Base-by-base conservation (phyloP, 2,888 invertebrate species). In the Octodonta nipae region DNA sequence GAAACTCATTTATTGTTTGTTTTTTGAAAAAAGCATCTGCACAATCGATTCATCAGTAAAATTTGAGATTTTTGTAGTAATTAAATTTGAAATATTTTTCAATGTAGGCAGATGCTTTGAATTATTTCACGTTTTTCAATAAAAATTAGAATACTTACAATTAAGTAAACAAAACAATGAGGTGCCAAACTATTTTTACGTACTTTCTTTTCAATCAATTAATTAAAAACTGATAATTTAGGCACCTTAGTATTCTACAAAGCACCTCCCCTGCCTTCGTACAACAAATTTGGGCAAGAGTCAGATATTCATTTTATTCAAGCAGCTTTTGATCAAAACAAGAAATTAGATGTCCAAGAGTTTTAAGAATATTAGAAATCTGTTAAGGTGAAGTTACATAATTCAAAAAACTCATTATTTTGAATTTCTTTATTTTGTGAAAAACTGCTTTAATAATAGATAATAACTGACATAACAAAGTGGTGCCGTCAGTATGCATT, bases 211-310 rank as follows among this genome's bases (percentile, higher is more conserved):
- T 22, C 11, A 22, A 22, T 10, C 22, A 22, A 22, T 22, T 2
- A 22, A n/a, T 11, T 3, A 22, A 22, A 22, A 3, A 22, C 11
- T 11, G n/a, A 11, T n/a, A 22, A 22, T 22, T 44, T 43, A 44
- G 44, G 42, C 44, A 44, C 44, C 44, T 44, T 42, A 35, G 37
- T 40, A 40, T 41, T 30, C 40, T 40, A 26, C 36, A 22, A 37
- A 38, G 40, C 41, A 41, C 41, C 38, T 34, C 40, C 26, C 26
- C 32, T 40, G 38, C 40, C 40, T 27, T 28, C 33, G 26, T 33
- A 35, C 34, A 40, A 43, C 35, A 44, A 38, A 41, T 40, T 35
- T 30, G 28, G n/a, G n/a, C n/a, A 34, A 34, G 22, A 36, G 41
- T 38, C 41, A 39, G 28, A 12, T 30, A 28, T 33, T 20, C 37